These are phyloP conservation scores for Iguana delicatissima DNA, from an alignment of 2,797 vertebrate genomes.

Conservation along the genomic window DNA sequence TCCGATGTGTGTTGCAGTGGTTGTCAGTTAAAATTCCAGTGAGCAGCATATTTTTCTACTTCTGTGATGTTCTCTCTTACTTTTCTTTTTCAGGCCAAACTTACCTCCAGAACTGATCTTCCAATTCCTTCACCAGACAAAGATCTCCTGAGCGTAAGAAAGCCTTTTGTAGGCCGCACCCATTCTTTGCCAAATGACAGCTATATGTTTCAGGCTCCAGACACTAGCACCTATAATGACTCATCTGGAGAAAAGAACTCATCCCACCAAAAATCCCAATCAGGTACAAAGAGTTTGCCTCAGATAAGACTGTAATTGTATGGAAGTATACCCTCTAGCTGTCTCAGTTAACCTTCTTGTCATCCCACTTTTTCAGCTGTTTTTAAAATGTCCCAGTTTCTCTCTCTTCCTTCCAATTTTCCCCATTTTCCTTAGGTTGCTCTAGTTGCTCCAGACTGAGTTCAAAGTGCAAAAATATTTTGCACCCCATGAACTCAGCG, in stretches of 20 bases:
- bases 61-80: background rate
- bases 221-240: conserved; percentile 64
- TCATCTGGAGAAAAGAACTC: conserved; percentile 69
- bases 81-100: conserved; percentile 72
- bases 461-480: no score
- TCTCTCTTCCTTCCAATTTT: no score
- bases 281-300: conserved; percentile 79
- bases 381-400: no score
- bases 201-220: conserved; percentile 90
- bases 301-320: background rate
- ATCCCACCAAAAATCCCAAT: conserved; percentile 81
- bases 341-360: no score
- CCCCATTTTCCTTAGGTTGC: no score
- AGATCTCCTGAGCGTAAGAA: conserved; percentile 90
- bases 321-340: no score
- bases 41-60: conserved; percentile 39
- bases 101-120: conserved; percentile 45
- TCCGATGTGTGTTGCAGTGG: conserved; percentile 66
- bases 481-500: no score
- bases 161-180: conserved; percentile 91
- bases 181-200: conserved; percentile 98
- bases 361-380: no score
- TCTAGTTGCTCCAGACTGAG: no score
- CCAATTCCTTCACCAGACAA: conserved; percentile 67
- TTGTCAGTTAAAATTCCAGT: conserved; percentile 62